phyloP scores from a whole-genome alignment of 2,113 vertebrate species.

The Onychorhynchus coronatus region DNA sequence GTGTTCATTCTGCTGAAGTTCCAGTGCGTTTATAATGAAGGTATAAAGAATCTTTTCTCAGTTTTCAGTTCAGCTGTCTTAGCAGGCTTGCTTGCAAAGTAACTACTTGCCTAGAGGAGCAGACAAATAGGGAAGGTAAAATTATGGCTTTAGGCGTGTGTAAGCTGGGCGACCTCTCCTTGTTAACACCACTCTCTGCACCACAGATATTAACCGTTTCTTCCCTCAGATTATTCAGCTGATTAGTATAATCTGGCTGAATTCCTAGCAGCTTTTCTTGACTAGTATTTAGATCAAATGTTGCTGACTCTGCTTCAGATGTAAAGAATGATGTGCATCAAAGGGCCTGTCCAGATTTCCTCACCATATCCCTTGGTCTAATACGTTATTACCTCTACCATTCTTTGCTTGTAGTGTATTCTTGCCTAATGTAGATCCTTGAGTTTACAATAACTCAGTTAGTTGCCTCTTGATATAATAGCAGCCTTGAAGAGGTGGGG shows the following conservation, averaged over 20 bases:
- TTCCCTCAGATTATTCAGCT: background rate
- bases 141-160: background rate
- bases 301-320: background rate
- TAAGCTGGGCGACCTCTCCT: background rate
- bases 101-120: background rate
- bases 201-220: background rate
- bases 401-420: background rate
- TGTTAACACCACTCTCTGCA: background rate
- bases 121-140: background rate
- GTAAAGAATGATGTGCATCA: background rate
- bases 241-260: background rate
- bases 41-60: background rate
- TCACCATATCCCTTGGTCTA: background rate
- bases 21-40: background rate
- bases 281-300: background rate
- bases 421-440: background rate
- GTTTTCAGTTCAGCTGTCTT: background rate
- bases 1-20: background rate
- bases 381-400: background rate
- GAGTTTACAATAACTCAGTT: background rate
- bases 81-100: background rate
- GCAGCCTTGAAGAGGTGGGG: background rate
- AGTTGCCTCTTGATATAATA: background rate
- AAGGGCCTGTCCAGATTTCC: background rate
- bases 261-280: background rate